Percentiles rank a stretch among this genome's conserved stretches.
Evolutionary conservation across 2,888 invertebrate species (phyloP).

Genomic region (Calameuta idolon): DNA sequence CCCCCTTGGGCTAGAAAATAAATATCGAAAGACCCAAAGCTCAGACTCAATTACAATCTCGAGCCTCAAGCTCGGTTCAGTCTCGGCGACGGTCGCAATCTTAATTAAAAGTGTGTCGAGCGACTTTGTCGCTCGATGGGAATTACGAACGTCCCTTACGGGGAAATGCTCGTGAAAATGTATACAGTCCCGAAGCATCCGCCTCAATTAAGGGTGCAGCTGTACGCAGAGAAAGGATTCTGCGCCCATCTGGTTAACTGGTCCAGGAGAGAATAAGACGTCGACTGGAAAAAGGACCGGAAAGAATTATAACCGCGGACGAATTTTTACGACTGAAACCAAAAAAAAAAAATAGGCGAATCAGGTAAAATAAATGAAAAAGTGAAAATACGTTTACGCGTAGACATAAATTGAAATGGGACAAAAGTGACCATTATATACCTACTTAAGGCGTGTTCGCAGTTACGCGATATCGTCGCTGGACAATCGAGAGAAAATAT

Average conservation of each 20-base stretch:
- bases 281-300: neutral
- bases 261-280: neutral
- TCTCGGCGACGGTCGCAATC: neutral
- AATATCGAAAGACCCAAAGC: neutral
- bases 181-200: neutral
- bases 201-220: neutral
- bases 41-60: neutral
- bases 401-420: neutral
- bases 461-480: neutral
- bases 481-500: neutral
- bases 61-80: neutral
- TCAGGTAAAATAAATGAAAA: neutral
- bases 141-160: neutral
- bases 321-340: neutral
- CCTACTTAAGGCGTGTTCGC: neutral
- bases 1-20: neutral
- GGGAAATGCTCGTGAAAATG: neutral
- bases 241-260: neutral
- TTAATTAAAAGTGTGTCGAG: slow-evolving; percentile 4
- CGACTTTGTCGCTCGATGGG: neutral
- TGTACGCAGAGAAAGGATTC: neutral
- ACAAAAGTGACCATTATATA: neutral
- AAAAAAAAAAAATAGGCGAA: neutral
- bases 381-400: neutral
- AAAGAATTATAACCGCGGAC: neutral